phyloP scores from a whole-genome alignment of 2,113 vertebrate genomes.

The Gavia stellata region DNA sequence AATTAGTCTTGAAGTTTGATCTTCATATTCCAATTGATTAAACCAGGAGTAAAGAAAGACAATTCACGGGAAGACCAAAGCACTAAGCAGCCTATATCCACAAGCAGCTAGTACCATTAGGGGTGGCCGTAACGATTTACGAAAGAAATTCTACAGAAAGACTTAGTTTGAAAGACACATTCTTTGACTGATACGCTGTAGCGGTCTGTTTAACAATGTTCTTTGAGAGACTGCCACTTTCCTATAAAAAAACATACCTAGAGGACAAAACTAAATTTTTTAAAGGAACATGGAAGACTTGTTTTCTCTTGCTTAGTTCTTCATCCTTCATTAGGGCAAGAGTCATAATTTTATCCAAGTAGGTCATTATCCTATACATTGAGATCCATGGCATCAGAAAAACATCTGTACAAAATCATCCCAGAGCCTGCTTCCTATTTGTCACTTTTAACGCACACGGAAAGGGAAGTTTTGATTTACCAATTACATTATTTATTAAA shows the following conservation, averaged over 20 bases:
- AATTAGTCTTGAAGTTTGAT: not conserved
- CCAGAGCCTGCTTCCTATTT: not conserved
- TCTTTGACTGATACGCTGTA: not conserved
- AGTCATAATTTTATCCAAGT: not conserved
- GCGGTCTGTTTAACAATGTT: not conserved
- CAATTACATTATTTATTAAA: not conserved
- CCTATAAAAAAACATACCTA: not conserved
- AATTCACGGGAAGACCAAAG: not conserved
- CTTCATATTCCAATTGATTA: not conserved
- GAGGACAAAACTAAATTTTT: not conserved
- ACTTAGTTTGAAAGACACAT: not conserved
- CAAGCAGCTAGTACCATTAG: not conserved
- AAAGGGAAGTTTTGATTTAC: not conserved
- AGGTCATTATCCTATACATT: not conserved
- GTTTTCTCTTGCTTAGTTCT: not conserved
- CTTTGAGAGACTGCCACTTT: not conserved
- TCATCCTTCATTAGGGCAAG: not conserved
- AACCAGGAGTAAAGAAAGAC: not conserved
- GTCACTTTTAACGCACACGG: not conserved
- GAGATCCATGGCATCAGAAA: not conserved
- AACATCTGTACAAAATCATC: not conserved
- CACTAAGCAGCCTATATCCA: not conserved
- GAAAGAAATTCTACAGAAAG: not conserved
- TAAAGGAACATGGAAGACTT: not conserved
- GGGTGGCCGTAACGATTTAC: fast-evolving